Base-by-base conservation (phyloP, 2,797 vertebrate genomes). In the Eulemur albifrons region DNA sequence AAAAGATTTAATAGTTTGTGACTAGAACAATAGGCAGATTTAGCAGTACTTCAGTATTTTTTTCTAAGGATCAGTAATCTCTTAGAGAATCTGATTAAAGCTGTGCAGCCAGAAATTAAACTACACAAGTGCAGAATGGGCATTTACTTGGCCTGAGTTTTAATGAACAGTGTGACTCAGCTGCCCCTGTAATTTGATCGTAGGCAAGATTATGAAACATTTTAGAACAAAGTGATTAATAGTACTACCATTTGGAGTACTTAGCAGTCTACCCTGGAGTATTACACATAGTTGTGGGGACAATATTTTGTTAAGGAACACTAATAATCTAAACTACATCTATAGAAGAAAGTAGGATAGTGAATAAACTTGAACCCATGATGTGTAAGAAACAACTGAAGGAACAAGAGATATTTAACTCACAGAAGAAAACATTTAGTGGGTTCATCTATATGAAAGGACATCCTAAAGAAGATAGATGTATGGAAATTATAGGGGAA, bases 181-280 rank as follows among this genome's bases (percentile, higher is more conserved):
- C 63, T 54, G 10, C 1, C 65, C 35, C 45, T 63, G 32, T 65
- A 95, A 85, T 25, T 93, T 4, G 6, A 52, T 63, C 23, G 82
- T 81, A 76, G n/a, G 32, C 15, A 93, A 40, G 21, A 89, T 77
- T 90, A 85, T 69, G 85, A 96, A 82, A 90, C 43, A 85, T 80
- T 67, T 17, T 65, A 73, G 75, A 75, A 90, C 67, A 86, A 81
- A 67, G 35, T 65, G 15, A 8, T 65, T 65, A 65, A n/a, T n/a
- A 65, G 32, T 72, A 35, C 52, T 38, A 87, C 52, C 81, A 32
- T n/a, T 77, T 52, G 59, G 52, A 14, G 40, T 57, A 73, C 20
- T 43, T 75, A 79, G 40, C 17, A 69, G 43, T 67, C 50, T 52
- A 69, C 32, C 43, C 61, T n/a, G 67, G 7, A 86, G 65, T 50